Percentiles rank a stretch among this genome's conserved stretches.
Evolutionary conservation across 1,140 invertebrate species (phyloP).

Genomic region (Cepaea nemoralis): DNA sequence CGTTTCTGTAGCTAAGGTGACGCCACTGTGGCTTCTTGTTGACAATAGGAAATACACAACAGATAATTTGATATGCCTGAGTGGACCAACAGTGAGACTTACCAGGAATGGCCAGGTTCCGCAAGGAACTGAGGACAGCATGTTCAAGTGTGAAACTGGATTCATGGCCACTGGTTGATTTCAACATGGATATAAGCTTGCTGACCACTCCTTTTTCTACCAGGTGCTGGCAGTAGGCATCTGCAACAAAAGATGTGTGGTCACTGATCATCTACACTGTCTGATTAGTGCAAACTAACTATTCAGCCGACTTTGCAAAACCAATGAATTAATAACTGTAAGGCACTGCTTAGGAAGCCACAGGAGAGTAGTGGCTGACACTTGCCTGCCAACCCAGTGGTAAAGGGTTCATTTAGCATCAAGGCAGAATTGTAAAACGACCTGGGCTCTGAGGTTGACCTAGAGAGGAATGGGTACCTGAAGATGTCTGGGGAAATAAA

Average conservation of each 20-base stretch:
- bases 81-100: slow-evolving; percentile 19
- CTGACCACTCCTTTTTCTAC: slow-evolving; percentile 83
- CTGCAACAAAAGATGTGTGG: slow-evolving; percentile 71
- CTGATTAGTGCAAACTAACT: too few relatives aligned
- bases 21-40: background rate
- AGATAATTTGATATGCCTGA: background rate
- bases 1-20: background rate
- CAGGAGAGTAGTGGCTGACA: too few relatives aligned
- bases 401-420: too few relatives aligned
- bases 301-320: too few relatives aligned
- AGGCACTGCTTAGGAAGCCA: too few relatives aligned
- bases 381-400: too few relatives aligned
- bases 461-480: too few relatives aligned
- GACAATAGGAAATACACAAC: background rate
- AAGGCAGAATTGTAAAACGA: too few relatives aligned
- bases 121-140: slow-evolving; percentile 84
- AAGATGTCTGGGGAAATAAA: too few relatives aligned
- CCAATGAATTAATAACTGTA: too few relatives aligned
- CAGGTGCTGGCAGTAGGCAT: slow-evolving; percentile 86
- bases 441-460: too few relatives aligned
- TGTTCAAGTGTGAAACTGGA: slow-evolving; percentile 84
- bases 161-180: slow-evolving; percentile 54
- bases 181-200: slow-evolving; percentile 79
- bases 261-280: too few relatives aligned
- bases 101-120: slow-evolving; percentile 85